phyloP scores from a whole-genome alignment of 2,888 invertebrate species.

The Drosophila subquinaria region DNA sequence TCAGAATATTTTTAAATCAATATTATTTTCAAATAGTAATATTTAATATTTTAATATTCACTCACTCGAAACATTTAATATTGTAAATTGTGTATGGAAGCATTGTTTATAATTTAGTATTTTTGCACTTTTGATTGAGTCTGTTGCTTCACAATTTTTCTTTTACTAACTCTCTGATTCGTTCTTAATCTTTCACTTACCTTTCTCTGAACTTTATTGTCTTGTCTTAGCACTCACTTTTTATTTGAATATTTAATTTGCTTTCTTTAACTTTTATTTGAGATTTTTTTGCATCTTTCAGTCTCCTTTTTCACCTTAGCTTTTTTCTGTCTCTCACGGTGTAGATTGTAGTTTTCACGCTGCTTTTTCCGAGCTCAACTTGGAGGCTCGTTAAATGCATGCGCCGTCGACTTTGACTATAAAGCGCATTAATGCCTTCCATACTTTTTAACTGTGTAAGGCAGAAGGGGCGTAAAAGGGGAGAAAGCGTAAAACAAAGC shows the following conservation, averaged over 20 bases:
- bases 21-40: too few species aligned
- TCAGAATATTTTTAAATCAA: too few species aligned
- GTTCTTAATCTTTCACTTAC: not conserved
- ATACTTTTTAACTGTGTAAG: conserved; percentile 38
- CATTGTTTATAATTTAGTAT: not conserved
- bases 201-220: not conserved
- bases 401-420: conserved; percentile 56
- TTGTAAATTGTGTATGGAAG: too few species aligned
- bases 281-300: conserved; percentile 9
- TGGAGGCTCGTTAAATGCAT: conserved; percentile 63
- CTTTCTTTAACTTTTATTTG: conserved; percentile 6
- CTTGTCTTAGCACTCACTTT: not conserved
- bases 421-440: conserved; percentile 66
- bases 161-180: not conserved
- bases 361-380: conserved; percentile 18
- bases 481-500: conserved; percentile 29
- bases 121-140: not conserved
- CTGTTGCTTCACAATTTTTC: not conserved
- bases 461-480: not conserved
- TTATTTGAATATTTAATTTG: conserved; percentile 1
- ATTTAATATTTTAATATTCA: too few species aligned
- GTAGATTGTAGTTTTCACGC: conserved; percentile 4
- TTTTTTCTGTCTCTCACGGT: not conserved
- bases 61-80: too few species aligned
- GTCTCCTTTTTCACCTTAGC: not conserved